A percentile compares a stretch with the other conserved stretches of the same genome.
These are phyloP conservation scores for Pemphredon lugubris DNA, from an alignment of 2,888 invertebrate genomes.

Conservation along the genomic window DNA sequence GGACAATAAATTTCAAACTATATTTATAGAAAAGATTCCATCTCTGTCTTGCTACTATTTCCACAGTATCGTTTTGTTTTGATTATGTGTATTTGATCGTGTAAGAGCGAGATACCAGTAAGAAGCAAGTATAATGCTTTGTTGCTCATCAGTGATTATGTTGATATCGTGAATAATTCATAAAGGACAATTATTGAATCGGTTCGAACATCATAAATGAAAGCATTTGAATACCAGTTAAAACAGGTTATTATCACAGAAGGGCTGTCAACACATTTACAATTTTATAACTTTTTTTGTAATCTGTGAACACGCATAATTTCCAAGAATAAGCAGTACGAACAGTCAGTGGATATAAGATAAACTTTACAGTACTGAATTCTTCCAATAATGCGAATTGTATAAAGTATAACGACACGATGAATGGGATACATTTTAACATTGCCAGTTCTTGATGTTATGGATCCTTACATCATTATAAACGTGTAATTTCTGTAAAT, in stretches of 20 bases:
- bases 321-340: neutral
- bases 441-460: too few relatives aligned
- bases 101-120: too few relatives aligned
- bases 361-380: too few relatives aligned
- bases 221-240: constrained; percentile 1
- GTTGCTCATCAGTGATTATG: too few relatives aligned
- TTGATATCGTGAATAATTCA: too few relatives aligned
- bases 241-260: constrained; percentile 4
- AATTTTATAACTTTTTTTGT: constrained; percentile 34
- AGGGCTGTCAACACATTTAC: neutral
- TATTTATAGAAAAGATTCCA: neutral
- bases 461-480: too few relatives aligned
- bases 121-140: too few relatives aligned
- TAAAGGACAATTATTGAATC: neutral
- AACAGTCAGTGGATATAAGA: neutral
- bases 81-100: neutral
- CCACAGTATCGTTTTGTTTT: constrained; percentile 11
- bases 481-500: too few relatives aligned
- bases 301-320: constrained; percentile 20
- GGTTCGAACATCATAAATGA: constrained; percentile 14
- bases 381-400: neutral
- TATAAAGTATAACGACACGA: neutral
- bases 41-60: constrained; percentile 14
- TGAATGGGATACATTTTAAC: too few relatives aligned
- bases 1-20: constrained; percentile 80